These are phyloP conservation scores for Chrysotoxum bicinctum DNA, from an alignment of 2,888 invertebrate species.

Conservation along the genomic window DNA sequence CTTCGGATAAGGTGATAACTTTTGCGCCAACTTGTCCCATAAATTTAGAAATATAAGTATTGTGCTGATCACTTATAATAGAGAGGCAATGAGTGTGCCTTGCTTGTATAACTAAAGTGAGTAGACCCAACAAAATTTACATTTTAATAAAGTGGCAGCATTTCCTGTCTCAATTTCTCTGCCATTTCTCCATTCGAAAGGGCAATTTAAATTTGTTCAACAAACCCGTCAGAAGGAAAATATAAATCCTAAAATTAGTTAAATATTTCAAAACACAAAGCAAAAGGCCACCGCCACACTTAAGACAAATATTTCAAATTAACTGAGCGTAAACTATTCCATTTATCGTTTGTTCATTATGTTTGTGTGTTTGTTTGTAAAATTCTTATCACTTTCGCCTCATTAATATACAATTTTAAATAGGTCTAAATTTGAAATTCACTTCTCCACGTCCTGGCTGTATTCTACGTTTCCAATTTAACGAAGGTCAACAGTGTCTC, in stretches of 20 bases:
- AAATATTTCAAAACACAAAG: slow-evolving; percentile 16
- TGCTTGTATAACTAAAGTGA: too few relatives aligned
- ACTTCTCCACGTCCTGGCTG: not conserved
- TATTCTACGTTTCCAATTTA: slow-evolving; percentile 31
- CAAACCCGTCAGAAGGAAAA: not conserved
- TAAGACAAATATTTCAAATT: slow-evolving; percentile 39
- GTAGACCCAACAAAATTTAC: not conserved
- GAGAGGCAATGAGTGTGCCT: too few relatives aligned
- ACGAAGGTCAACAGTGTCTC: slow-evolving; percentile 45
- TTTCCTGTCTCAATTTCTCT: not conserved
- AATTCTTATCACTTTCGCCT: slow-evolving; percentile 43
- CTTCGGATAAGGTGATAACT: too few relatives aligned
- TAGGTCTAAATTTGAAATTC: slow-evolving; percentile 51
- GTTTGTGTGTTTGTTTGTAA: not conserved
- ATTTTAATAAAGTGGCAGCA: not conserved
- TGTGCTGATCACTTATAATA: too few relatives aligned
- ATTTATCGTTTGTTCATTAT: not conserved
- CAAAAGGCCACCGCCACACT: slow-evolving; percentile 23
- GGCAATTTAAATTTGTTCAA: not conserved
- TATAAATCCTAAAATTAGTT: not conserved
- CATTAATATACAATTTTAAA: slow-evolving; percentile 44
- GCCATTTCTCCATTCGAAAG: not conserved
- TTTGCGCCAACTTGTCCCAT: too few relatives aligned
- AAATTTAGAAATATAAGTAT: too few relatives aligned
- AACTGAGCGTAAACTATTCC: slow-evolving; percentile 63